phyloP scores from a whole-genome alignment of 2,888 invertebrate species.

The Xestia c-nigrum region DNA sequence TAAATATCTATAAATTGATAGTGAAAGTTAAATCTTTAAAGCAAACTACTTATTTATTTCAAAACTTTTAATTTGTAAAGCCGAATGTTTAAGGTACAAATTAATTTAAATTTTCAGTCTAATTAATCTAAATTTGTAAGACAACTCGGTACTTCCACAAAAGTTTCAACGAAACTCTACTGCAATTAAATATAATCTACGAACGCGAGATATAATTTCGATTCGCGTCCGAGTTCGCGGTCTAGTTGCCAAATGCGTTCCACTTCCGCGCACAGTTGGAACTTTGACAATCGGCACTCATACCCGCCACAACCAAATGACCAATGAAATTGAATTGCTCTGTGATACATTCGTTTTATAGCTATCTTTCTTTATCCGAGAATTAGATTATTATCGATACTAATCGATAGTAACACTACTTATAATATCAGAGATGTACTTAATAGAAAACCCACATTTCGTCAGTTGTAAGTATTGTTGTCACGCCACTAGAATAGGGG shows the following conservation, averaged over 20 bases:
- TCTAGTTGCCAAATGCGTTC: constrained; percentile 69
- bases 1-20: not conserved
- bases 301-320: constrained; percentile 60
- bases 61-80: constrained; percentile 1
- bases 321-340: constrained; percentile 65
- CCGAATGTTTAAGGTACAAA: not conserved
- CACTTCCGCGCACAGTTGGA: constrained; percentile 63
- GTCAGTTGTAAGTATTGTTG: not conserved
- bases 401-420: not conserved
- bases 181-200: constrained; percentile 54
- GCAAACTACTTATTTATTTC: too few relatives aligned
- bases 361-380: constrained; percentile 11
- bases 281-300: constrained; percentile 67
- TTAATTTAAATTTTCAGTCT: constrained; percentile 3
- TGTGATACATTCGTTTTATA: constrained; percentile 40
- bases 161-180: constrained; percentile 22
- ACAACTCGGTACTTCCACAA: not conserved
- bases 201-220: constrained; percentile 57
- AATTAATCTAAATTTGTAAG: not conserved
- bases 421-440: not conserved
- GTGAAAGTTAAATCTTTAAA: not conserved
- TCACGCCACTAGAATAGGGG: not conserved
- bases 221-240: constrained; percentile 55
- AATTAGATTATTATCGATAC: not conserved
- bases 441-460: not conserved